Percentiles rank a stretch among this genome's conserved stretches.
phyloP scores from a whole-genome alignment of 1,140 invertebrate genomes.

The Hyphantria cunea region DNA sequence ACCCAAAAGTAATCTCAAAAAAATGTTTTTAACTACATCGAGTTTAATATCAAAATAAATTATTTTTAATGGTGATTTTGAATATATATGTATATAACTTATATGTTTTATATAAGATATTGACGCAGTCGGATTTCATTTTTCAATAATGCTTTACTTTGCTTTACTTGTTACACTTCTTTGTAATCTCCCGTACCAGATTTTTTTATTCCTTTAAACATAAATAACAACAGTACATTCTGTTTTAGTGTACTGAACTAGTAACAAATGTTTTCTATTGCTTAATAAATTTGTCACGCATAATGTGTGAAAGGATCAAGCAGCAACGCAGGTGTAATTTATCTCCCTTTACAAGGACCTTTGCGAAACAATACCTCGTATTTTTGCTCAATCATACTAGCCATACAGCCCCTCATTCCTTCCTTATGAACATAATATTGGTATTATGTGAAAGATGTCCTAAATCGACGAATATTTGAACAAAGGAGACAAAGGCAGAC shows the following conservation, averaged over 20 bases:
- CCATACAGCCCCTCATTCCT: not conserved
- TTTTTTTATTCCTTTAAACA: no score
- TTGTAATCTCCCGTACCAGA: no score
- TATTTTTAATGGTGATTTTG: no score
- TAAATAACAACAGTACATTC: not conserved
- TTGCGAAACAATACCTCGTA: slow-evolving; percentile 1
- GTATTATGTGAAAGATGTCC: slow-evolving; percentile 12
- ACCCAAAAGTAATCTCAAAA: no score
- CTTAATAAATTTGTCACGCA: slow-evolving; percentile 22
- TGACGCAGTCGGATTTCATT: no score
- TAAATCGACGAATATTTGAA: slow-evolving; percentile 7
- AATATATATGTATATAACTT: no score
- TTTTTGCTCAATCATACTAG: not conserved
- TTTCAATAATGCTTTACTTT: no score
- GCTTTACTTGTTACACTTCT: no score
- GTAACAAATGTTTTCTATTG: slow-evolving; percentile 20
- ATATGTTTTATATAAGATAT: no score
- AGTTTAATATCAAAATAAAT: no score
- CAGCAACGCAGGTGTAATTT: slow-evolving; percentile 16
- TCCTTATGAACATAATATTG: slow-evolving; percentile 1
- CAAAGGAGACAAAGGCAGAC: slow-evolving; percentile 13
- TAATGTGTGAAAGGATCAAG: slow-evolving; percentile 11
- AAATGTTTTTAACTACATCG: no score
- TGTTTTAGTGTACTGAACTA: slow-evolving; percentile 1
- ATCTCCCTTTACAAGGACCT: slow-evolving; percentile 9